Evolutionary conservation across 2,113 vertebrate genomes (phyloP), one percentile per base, ranked within the genome.

Genomic region (Aspiorhynchus laticeps): DNA sequence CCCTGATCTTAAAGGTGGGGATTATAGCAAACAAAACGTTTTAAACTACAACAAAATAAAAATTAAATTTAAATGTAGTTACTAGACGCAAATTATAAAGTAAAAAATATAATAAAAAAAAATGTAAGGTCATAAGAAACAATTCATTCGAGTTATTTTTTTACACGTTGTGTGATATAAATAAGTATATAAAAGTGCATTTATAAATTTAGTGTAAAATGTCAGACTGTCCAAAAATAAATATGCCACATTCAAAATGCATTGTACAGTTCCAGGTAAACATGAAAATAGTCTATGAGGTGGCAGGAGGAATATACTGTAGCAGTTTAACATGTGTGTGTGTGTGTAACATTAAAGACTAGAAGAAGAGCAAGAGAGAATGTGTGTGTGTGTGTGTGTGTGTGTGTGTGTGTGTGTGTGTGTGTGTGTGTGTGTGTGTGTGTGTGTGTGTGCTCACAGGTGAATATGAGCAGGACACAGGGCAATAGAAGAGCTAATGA

Each of bases 401-500:
- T 5, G 36, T 36, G 36, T 36, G 36, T 36, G 43, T 11, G 43
- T 46, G 43, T 12, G 43, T 46, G 43, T 12, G 43, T 38, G 36
- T 38, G 36, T 38, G 36, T 38, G 36, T 38, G 36, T 38, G 36
- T 43, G 41, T 43, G 41, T 41, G 38, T 41, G 33, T 5, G 36
- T 36, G 36, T 36, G 36, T 36, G 43, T 11, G 43, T 46, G 43
- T 12, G 43, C 26, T 10, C 11, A 76, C 41, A 43, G 56, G 51
- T 74, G 46, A 83, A 38, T 85, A 86, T 53, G 73, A 78, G n/a
- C 53, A 41, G 26, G 53, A 63, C 75, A 7, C 59, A 51, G 73
- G 74, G 38, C 85, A 87, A 87, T 85, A 67, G 56, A 85, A 71
- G 33, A 5, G 6, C 84, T 85, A 85, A 85, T 85, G 84, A 78